Evolutionary conservation across 2,797 vertebrate species (phyloP), one percentile per base, ranked within the genome.

Genomic region (Emydoidea blandingii): DNA sequence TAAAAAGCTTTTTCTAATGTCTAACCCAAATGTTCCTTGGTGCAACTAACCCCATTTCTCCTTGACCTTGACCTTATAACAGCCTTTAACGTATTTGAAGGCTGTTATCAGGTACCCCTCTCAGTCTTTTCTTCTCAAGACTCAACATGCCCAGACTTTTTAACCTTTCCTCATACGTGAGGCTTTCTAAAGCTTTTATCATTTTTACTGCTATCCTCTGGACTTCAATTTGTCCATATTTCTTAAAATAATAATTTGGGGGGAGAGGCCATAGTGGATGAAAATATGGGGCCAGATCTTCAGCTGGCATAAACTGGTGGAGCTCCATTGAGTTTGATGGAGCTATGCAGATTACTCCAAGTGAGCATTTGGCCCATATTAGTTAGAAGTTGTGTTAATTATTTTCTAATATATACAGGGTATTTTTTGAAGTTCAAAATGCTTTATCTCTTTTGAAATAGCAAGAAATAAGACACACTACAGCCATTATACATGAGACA

Each of bases 391-490:
- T 37, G 34, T 83, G 23, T 54, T n/a, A 84, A 47, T 65, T 72
- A 29, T 72, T 56, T 76, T 31, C 56, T 54, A 19, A 49, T 74
- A 76, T 57, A 25, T 19, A 89, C 82, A 93, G 65, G 83, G 65
- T 84, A 49, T 72, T 54, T 87, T 93, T 92, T 79, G 0, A 54
- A 57, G 82, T 84, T 93, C 86, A 88, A 44, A 92, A 92, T 34
- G 53, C 91, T 16, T 34, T 52, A 1, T 95, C 96, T 96, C 93
- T 89, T 88, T 95, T 90, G 92, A 88, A 50, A 0, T 49, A 49
- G 87, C 0, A 34, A 95, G 84, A 85, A 8, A 47, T 27, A 81
- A 87, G 82, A 78, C 72, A 83, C 85, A 74, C 2, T 50, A 1
- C 1, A 50, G 86, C 41, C 31, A 23, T 88, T 91, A 74, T 91